phyloP scores from a whole-genome alignment of 2,888 invertebrate genomes.

The Philereme vetulata region DNA sequence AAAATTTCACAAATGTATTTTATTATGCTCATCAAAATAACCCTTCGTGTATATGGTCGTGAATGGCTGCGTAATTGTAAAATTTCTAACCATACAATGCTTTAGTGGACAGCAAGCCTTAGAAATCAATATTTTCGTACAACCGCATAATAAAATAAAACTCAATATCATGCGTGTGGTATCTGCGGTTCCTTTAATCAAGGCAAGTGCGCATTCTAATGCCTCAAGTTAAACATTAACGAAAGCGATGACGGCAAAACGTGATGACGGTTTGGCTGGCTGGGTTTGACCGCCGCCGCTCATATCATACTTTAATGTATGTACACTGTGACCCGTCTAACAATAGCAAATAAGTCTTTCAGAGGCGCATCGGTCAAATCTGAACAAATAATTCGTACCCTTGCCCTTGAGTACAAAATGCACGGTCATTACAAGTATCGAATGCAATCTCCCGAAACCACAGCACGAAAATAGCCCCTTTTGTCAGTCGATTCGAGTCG shows the following conservation, averaged over 20 bases:
- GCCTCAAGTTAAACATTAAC: constrained; percentile 27
- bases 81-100: neutral
- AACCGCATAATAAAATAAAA: constrained; percentile 44
- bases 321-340: constrained; percentile 16
- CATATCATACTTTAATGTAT: constrained; percentile 47
- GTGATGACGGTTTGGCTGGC: constrained; percentile 46
- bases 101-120: neutral
- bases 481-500: constrained; percentile 37
- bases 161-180: constrained; percentile 43
- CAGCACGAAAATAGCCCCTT: constrained; percentile 44
- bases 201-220: constrained; percentile 48
- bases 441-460: constrained; percentile 55
- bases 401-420: constrained; percentile 77
- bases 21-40: too few species aligned
- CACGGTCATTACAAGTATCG: constrained; percentile 68
- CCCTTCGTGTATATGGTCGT: too few species aligned
- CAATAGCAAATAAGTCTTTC: constrained; percentile 56
- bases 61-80: too few species aligned
- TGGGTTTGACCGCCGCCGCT: constrained; percentile 59
- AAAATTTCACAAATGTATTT: too few species aligned
- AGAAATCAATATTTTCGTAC: constrained; percentile 19
- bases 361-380: constrained; percentile 62
- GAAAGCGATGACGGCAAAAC: constrained; percentile 53
- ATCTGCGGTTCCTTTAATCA: constrained; percentile 58
- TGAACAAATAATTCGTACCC: constrained; percentile 68